Conservation (phyloP, 2,888 invertebrate species). For the Acrobeloides nanus region DNA sequence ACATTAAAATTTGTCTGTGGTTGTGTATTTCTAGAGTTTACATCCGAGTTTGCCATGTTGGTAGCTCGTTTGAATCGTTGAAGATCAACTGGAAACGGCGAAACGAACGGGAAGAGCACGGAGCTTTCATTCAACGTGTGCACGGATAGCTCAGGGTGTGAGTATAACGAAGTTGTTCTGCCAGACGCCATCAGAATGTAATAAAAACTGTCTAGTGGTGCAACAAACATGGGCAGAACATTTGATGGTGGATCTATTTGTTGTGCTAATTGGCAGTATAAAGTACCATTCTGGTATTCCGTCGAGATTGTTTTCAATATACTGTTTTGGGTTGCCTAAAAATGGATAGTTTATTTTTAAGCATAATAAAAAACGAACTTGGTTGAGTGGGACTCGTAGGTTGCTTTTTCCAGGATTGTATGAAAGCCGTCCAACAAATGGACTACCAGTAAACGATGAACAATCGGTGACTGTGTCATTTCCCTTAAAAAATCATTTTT, state of each 20-base stretch:
- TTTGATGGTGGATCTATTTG: slow-evolving; percentile 9
- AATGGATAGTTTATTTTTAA: not conserved
- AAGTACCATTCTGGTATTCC: slow-evolving; percentile 15
- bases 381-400: slow-evolving; percentile 13
- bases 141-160: slow-evolving; percentile 11
- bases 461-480: slow-evolving; percentile 24
- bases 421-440: slow-evolving; percentile 20
- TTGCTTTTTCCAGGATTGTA: slow-evolving; percentile 26
- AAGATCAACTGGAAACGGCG: slow-evolving; percentile 9
- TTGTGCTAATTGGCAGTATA: slow-evolving; percentile 20
- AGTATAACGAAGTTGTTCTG: slow-evolving; percentile 3
- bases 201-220: slow-evolving; percentile 10
- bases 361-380: not conserved
- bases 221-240: slow-evolving; percentile 11
- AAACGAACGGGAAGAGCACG: slow-evolving; percentile 13
- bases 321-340: slow-evolving; percentile 6
- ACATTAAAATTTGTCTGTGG: no score
- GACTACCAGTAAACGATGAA: slow-evolving; percentile 19
- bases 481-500: no score
- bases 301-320: slow-evolving; percentile 16
- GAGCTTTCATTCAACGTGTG: slow-evolving; percentile 15
- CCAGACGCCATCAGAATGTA: slow-evolving; percentile 20
- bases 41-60: no score
- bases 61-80: no score
- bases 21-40: no score